Base-by-base conservation (phyloP, 1,140 invertebrate species). In the Trichoplusia ni region DNA sequence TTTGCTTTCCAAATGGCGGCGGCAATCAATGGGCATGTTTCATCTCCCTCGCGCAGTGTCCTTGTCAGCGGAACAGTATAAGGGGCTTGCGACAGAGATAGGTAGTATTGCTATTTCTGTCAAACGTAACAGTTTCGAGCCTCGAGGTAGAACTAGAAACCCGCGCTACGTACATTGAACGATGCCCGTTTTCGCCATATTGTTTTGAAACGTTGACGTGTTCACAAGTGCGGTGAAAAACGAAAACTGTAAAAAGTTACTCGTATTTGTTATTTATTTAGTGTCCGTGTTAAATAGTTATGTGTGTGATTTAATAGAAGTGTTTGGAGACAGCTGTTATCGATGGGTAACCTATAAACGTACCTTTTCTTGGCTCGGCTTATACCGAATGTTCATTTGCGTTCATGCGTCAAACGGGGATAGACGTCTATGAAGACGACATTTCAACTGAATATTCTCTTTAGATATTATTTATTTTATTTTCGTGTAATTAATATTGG, bases 151-250 rank as follows among this genome's bases (percentile, higher is more conserved):
- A 6, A 18, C 19, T 18, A 2, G 4, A 19, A 19, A 1, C 5
- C 6, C 6, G 3, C 13, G 2, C 14, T n/a, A n/a, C 14, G 16
- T 21, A 44, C 23, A 37, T 37, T 33, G 25, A 65, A 47, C 46
- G 51, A 0, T 38, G 37, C 13, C 2, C 37, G 53, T 29, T 69
- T 66, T 71, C 79, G 78, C 81, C 81, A 83, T 83, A 81, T 83
- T 83, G 78, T 81, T 67, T 73, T 77, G 42, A 71, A 66, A 69
- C 75, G 69, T 78, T 72, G 73, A 66, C 33, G 62, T 44, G 70
- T 70, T 37, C 67, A 38, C 65, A 66, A 64, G 75, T 80, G 71
- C 59, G 27, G 11, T 16, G 5, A 13, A 59, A 67, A 65, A 61
- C 49, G 37, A 42, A 53, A 64, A 69, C 53, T 49, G 53, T 58